A percentile compares a stretch with the other conserved stretches of the same genome.
These are phyloP conservation scores for Tolmerus cingulatus DNA, from an alignment of 2,888 invertebrate genomes.

Conservation along the genomic window DNA sequence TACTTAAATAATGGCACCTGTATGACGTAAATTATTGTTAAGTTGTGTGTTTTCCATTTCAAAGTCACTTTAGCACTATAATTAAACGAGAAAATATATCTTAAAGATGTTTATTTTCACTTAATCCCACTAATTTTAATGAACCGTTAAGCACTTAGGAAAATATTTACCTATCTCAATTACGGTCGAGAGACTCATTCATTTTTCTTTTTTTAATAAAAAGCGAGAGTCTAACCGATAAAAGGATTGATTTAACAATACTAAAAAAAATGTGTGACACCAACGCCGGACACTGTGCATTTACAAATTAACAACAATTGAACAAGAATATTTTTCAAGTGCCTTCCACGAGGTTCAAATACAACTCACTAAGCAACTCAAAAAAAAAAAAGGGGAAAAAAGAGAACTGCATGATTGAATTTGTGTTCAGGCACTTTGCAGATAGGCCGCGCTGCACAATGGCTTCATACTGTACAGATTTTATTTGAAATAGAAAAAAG, in stretches of 20 bases:
- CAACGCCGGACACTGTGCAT: neutral
- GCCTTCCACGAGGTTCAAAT: neutral
- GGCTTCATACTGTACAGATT: neutral
- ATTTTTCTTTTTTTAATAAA: neutral
- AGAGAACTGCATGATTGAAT: neutral
- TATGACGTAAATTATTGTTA: neutral
- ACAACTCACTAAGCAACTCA: neutral
- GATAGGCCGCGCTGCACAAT: neutral
- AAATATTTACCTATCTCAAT: neutral
- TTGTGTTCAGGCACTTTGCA: neutral
- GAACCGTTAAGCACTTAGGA: neutral
- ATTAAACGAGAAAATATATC: neutral
- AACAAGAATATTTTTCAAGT: neutral
- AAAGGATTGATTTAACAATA: neutral
- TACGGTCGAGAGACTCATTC: neutral
- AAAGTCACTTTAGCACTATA: neutral
- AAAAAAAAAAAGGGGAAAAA: neutral
- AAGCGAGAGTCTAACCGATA: neutral
- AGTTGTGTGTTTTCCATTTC: neutral
- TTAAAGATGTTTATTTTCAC: neutral
- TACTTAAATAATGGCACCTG: neutral
- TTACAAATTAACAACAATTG: conserved; percentile 5
- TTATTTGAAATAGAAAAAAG: neutral
- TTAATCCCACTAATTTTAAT: neutral
- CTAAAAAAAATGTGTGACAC: neutral